These are phyloP conservation scores for Rallus crepitans DNA, from an alignment of 2,797 vertebrate genomes.

Conservation along the genomic window DNA sequence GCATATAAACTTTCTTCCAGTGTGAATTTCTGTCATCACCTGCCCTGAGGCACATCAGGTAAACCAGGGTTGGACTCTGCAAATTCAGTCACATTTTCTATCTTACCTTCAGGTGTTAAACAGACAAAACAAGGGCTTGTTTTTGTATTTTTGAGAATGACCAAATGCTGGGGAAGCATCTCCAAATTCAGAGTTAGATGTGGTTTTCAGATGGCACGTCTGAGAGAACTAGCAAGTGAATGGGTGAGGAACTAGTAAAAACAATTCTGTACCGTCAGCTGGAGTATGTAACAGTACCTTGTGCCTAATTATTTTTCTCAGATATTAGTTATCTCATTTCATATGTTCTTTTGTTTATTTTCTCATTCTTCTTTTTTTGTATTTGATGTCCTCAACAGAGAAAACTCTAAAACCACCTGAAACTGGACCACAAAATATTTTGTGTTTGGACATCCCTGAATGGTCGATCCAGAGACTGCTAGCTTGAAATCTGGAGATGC, in stretches of 20 bases:
- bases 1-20: background rate
- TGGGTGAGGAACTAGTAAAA: background rate
- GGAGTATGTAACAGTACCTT: background rate
- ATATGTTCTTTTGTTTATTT: background rate
- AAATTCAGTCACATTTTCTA: background rate
- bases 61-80: background rate
- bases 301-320: background rate
- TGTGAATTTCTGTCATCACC: background rate
- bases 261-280: background rate
- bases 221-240: background rate
- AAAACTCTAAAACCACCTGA: background rate
- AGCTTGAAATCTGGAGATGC: background rate
- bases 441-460: background rate
- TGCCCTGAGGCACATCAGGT: background rate
- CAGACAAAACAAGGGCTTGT: background rate
- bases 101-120: background rate
- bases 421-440: background rate
- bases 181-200: background rate
- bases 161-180: background rate
- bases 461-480: background rate
- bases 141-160: background rate
- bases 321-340: background rate
- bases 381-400: background rate
- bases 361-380: background rate
- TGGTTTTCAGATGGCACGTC: background rate